Percentiles rank a stretch among this genome's conserved stretches.
These are phyloP conservation scores for Trissoscelio sp. DNA, from an alignment of 2,888 invertebrate species.

Conservation along the genomic window DNA sequence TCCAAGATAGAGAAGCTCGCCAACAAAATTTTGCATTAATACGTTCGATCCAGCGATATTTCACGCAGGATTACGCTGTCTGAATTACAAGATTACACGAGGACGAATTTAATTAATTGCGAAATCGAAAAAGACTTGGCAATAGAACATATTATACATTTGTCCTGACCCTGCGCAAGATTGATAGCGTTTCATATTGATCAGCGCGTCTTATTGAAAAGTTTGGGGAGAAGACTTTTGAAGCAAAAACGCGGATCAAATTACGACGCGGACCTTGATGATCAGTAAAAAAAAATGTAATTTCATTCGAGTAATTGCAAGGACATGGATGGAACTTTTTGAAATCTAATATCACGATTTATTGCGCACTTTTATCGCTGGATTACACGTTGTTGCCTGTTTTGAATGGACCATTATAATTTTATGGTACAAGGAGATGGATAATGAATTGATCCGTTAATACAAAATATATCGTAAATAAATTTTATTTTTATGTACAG, in stretches of 20 bases:
- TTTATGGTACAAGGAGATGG: neutral
- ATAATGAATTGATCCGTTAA: neutral
- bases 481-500: neutral
- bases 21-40: neutral
- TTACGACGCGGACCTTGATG: neutral
- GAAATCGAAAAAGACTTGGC: conserved; percentile 13
- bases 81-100: neutral
- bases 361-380: neutral
- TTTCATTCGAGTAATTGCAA: neutral
- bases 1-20: neutral
- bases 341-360: neutral
- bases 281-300: too few species aligned
- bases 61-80: conserved; percentile 2
- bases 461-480: neutral
- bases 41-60: neutral
- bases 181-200: conserved; percentile 13
- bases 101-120: conserved; percentile 12
- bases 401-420: conserved; percentile 2
- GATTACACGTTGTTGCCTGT: neutral
- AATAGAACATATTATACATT: conserved; percentile 29
- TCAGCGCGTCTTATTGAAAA: conserved; percentile 15
- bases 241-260: neutral
- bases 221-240: neutral
- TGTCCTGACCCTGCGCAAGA: conserved; percentile 12
- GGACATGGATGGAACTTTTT: neutral